These are phyloP conservation scores for Petrocephalus zakoni DNA, from an alignment of 2,113 vertebrate species.

Conservation along the genomic window DNA sequence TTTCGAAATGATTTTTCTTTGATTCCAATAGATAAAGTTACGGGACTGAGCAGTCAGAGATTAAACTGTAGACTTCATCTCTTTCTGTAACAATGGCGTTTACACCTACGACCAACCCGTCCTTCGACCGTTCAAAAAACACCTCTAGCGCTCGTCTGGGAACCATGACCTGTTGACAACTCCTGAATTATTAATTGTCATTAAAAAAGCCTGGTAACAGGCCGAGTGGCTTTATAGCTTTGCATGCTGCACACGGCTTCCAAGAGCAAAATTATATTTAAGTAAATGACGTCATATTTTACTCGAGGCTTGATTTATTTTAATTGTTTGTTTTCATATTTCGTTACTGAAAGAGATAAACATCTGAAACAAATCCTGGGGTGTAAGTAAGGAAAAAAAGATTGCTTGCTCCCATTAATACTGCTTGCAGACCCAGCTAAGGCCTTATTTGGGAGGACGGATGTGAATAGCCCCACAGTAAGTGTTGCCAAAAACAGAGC, in stretches of 20 bases:
- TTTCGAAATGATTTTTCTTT: background rate
- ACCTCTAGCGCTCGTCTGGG: background rate
- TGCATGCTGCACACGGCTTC: background rate
- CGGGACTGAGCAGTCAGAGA: background rate
- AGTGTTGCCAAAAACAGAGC: conserved; percentile 59
- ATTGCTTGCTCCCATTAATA: background rate
- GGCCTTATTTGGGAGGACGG: conserved; percentile 61
- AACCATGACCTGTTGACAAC: conserved; percentile 22
- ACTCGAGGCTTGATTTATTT: background rate
- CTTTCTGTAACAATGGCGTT: background rate
- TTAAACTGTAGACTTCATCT: background rate
- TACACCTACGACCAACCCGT: background rate
- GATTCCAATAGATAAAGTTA: background rate
- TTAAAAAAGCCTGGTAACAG: background rate
- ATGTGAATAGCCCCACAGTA: conserved; percentile 55
- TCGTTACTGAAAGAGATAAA: background rate
- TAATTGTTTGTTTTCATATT: background rate
- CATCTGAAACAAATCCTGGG: background rate
- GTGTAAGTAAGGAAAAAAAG: background rate
- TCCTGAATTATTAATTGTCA: conserved; percentile 22
- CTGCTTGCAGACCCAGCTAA: background rate
- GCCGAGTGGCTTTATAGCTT: background rate
- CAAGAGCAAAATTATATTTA: background rate
- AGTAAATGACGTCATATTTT: background rate
- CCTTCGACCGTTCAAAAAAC: background rate